phyloP scores from a whole-genome alignment of 2,888 invertebrate genomes.

The Hyalella azteca region DNA sequence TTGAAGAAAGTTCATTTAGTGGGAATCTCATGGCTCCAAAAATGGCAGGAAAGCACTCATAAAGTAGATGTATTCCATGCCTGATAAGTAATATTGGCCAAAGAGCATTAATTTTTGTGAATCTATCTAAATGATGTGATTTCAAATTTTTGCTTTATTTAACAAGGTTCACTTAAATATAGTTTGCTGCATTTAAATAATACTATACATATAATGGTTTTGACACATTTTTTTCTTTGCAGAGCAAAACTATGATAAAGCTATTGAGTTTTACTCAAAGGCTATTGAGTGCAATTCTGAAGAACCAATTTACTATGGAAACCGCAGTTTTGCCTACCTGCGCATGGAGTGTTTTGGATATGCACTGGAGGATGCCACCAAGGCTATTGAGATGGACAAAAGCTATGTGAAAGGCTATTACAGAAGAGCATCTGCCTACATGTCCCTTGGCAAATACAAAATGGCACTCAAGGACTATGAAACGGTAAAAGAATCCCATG shows the following conservation, averaged over 20 bases:
- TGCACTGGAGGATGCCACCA: constrained; percentile 89
- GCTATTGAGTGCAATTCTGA: constrained; percentile 86
- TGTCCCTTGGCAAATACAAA: constrained; percentile 98
- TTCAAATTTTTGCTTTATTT: no score
- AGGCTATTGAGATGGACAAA: constrained; percentile 87
- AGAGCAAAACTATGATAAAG: constrained; percentile 89
- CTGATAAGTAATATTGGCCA: no score
- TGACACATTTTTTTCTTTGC: constrained; percentile 64
- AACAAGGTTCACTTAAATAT: no score
- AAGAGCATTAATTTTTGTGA: no score
- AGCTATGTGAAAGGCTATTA: constrained; percentile 96
- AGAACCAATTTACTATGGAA: constrained; percentile 88
- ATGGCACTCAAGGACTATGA: constrained; percentile 95
- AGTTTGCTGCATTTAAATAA: not conserved
- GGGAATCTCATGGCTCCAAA: no score
- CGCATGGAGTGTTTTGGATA: constrained; percentile 94
- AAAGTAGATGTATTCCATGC: no score
- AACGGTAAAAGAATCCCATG: no score
- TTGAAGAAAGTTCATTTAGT: no score
- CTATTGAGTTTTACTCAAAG: constrained; percentile 82
- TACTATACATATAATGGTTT: not conserved
- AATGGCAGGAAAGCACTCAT: no score
- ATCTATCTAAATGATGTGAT: no score
- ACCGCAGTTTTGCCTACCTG: constrained; percentile 93
- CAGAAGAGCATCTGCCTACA: constrained; percentile 92